Percentiles rank a stretch among this genome's conserved stretches.
Conservation (phyloP, 1,140 invertebrate species). For the Mylabris phalerata region DNA sequence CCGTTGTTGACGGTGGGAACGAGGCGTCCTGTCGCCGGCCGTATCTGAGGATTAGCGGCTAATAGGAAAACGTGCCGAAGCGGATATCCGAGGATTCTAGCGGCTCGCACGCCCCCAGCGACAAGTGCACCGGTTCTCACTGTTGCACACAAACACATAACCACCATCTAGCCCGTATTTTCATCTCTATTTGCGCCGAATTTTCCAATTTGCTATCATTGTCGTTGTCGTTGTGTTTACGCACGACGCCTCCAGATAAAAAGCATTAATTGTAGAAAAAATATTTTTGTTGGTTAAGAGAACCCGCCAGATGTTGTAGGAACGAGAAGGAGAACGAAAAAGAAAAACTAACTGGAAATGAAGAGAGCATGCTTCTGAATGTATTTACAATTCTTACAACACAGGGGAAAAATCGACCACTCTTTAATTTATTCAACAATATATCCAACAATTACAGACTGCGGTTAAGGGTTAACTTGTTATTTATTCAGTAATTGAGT, state of each 20-base stretch:
- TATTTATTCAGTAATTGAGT: too few relatives aligned
- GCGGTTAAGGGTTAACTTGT: too few relatives aligned
- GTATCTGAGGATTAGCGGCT: constrained; percentile 30
- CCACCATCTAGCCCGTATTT: too few relatives aligned
- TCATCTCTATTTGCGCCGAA: too few relatives aligned
- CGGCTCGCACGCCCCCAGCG: constrained; percentile 30
- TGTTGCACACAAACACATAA: background rate
- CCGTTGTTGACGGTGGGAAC: constrained; percentile 11
- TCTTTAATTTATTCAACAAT: too few relatives aligned
- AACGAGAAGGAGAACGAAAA: background rate
- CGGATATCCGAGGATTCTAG: constrained; percentile 32
- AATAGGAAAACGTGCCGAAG: constrained; percentile 33
- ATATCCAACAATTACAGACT: too few relatives aligned
- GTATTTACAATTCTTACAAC: too few relatives aligned
- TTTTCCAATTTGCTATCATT: too few relatives aligned
- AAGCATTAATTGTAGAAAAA: constrained; percentile 18
- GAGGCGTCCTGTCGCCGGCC: background rate
- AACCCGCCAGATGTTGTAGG: background rate
- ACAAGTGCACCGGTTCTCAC: constrained; percentile 34
- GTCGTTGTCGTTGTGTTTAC: constrained; percentile 4
- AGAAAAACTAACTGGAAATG: too few relatives aligned
- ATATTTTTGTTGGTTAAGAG: constrained; percentile 8
- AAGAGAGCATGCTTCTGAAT: too few relatives aligned
- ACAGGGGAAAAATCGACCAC: too few relatives aligned
- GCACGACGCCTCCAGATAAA: constrained; percentile 16